These are phyloP conservation scores for Andricus quercusramuli DNA, from an alignment of 2,888 invertebrate genomes.

Conservation along the genomic window DNA sequence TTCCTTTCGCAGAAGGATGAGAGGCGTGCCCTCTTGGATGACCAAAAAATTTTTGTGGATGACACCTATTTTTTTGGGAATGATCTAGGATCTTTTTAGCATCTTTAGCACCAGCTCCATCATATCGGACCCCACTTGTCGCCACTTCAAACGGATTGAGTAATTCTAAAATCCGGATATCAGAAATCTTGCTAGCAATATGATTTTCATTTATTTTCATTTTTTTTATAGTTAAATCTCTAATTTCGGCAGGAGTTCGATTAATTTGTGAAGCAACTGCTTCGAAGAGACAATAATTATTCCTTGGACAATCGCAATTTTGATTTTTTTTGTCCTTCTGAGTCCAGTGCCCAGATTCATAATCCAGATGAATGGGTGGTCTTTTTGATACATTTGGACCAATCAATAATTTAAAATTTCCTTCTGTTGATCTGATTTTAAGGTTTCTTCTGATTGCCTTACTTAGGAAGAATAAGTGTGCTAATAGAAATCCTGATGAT, in stretches of 20 bases:
- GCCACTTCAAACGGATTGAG: slow-evolving; percentile 40
- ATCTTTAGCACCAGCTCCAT: slow-evolving; percentile 51
- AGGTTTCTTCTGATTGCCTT: slow-evolving; percentile 5
- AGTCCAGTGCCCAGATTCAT: background rate
- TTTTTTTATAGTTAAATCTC: background rate
- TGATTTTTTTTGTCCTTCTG: background rate
- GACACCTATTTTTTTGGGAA: slow-evolving; percentile 59
- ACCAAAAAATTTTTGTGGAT: slow-evolving; percentile 50
- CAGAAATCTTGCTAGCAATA: background rate
- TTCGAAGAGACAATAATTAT: background rate
- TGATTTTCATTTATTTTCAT: background rate
- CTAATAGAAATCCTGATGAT: background rate
- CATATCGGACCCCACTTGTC: slow-evolving; percentile 65
- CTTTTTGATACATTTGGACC: background rate
- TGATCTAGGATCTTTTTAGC: slow-evolving; percentile 58
- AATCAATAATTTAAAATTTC: background rate
- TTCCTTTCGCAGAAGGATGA: slow-evolving; percentile 43
- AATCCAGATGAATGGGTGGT: background rate
- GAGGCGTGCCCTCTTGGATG: slow-evolving; percentile 69
- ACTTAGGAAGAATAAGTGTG: background rate
- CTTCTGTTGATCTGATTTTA: background rate
- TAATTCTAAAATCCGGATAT: background rate
- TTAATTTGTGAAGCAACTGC: background rate
- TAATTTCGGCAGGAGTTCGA: background rate
- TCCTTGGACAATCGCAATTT: background rate